These are phyloP conservation scores for Alcedo atthis DNA, from an alignment of 2,797 vertebrate genomes.

Conservation along the genomic window DNA sequence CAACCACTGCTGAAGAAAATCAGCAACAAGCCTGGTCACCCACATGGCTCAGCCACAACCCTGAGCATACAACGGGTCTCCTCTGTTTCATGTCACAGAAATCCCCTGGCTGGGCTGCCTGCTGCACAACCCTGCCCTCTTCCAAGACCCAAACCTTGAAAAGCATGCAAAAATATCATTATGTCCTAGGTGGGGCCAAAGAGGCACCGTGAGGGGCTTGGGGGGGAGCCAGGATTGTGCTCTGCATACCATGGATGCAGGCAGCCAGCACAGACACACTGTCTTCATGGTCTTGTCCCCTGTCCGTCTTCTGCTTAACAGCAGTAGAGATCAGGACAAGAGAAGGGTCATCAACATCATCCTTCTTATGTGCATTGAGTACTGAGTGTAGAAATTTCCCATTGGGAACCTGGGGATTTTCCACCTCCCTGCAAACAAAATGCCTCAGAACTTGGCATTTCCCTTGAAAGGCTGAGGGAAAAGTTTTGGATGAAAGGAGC, in stretches of 20 bases:
- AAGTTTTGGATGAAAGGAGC: background rate
- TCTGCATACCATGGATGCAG: background rate
- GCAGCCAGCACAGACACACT: background rate
- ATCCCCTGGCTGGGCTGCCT: fast-evolving
- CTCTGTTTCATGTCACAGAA: background rate
- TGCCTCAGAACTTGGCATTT: background rate
- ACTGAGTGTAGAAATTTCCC: background rate
- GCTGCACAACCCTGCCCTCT: background rate
- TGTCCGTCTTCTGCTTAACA: background rate
- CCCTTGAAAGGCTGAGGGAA: background rate
- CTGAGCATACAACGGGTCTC: background rate
- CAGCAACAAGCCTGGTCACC: fast-evolving
- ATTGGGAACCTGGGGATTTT: background rate
- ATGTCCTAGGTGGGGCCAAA: background rate
- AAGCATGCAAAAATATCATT: background rate
- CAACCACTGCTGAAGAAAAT: background rate
- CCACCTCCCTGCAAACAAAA: background rate
- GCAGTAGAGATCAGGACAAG: background rate
- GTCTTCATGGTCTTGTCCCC: background rate
- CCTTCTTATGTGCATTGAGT: background rate
- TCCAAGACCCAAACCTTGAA: background rate
- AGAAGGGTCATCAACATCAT: background rate
- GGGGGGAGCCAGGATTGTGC: background rate
- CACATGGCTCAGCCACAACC: fast-evolving
- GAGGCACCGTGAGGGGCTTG: background rate